Conservation (phyloP, 2,113 vertebrate species). For the Saccopteryx bilineata region DNA sequence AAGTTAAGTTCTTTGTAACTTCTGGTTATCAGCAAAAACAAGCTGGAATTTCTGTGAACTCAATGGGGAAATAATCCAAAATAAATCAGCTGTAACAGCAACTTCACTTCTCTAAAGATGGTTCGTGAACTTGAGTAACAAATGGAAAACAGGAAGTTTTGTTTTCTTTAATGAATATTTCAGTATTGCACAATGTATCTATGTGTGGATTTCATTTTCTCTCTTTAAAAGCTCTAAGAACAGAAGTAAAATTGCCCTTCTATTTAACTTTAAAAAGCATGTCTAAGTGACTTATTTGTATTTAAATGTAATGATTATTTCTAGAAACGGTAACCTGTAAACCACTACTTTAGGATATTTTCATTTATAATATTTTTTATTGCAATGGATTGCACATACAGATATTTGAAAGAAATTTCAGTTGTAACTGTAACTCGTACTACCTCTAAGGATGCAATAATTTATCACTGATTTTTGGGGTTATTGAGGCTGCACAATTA, state of each 20-base stretch:
- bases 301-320: not conserved
- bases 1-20: not conserved
- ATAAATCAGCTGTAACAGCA: conserved; percentile 60
- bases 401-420: conserved; percentile 5
- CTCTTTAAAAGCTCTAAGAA: conserved; percentile 46
- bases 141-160: conserved; percentile 53
- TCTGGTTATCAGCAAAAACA: not conserved
- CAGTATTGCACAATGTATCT: not conserved
- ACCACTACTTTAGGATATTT: conserved; percentile 17
- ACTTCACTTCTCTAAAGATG: conserved; percentile 73
- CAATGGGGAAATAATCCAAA: conserved; percentile 8
- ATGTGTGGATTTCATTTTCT: conserved; percentile 5
- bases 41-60: conserved; percentile 65
- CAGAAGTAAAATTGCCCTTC: not conserved
- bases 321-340: not conserved
- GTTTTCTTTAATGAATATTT: conserved; percentile 20
- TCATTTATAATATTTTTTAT: not conserved
- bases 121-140: not conserved
- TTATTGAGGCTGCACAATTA: not conserved
- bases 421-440: not conserved
- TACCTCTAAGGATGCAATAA: not conserved
- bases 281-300: not conserved
- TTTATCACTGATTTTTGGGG: not conserved
- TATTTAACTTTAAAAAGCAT: not conserved
- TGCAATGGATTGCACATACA: not conserved